phyloP scores from a whole-genome alignment of 2,797 vertebrate genomes.

The Diceros bicornis region DNA sequence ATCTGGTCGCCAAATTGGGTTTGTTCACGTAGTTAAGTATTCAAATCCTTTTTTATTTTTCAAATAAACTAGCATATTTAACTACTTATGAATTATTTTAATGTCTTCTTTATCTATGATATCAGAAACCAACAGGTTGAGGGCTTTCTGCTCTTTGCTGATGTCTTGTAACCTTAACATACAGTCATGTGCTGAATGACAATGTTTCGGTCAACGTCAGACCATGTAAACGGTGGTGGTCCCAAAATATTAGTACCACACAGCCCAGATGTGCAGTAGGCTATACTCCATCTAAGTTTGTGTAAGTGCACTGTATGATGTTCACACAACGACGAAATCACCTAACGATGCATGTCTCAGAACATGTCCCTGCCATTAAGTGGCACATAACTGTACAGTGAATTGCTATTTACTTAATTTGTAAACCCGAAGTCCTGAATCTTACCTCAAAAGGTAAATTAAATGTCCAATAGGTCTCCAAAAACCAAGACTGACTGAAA shows the following conservation, averaged over 20 bases:
- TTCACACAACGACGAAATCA: too few species aligned
- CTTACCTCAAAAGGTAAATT: background rate
- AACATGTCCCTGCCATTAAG: too few species aligned
- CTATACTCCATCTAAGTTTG: too few species aligned
- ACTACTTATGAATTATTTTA: background rate
- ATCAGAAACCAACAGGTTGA: background rate
- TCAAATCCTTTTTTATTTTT: background rate
- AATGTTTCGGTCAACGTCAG: too few species aligned
- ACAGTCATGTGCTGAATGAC: background rate
- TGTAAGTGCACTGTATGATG: too few species aligned
- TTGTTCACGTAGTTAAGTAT: background rate
- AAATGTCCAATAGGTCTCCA: background rate
- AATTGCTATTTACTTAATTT: background rate
- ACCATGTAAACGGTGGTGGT: too few species aligned
- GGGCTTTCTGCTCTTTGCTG: background rate
- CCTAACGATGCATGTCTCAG: too few species aligned
- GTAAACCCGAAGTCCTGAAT: background rate
- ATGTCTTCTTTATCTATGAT: background rate
- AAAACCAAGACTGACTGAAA: constrained; percentile 14
- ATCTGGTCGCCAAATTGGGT: background rate
- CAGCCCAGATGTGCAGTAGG: too few species aligned
- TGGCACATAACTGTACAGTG: background rate
- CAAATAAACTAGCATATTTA: constrained; percentile 4
- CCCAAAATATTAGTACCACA: too few species aligned
- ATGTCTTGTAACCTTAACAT: background rate